Percentiles rank a stretch among this genome's conserved stretches.
Conservation (phyloP, 2,113 vertebrate genomes). For the Turnix velox region DNA sequence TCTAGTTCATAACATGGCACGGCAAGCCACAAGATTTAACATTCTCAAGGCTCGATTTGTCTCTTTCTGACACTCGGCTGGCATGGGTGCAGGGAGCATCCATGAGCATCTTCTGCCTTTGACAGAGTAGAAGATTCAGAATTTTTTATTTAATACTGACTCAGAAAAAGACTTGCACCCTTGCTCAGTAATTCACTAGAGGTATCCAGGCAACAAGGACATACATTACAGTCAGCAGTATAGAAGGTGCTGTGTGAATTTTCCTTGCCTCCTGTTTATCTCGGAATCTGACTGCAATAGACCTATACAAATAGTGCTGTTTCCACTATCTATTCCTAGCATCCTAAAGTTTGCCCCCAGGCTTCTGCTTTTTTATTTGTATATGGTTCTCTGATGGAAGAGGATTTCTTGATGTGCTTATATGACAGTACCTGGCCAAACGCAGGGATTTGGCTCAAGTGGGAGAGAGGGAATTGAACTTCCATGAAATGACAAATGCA, state of each 20-base stretch:
- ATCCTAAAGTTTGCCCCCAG: neutral
- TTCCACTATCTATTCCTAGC: neutral
- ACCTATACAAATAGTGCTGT: neutral
- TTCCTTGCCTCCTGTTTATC: neutral
- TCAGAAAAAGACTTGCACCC: neutral
- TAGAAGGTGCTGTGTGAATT: neutral
- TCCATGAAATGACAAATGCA: neutral
- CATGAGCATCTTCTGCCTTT: neutral
- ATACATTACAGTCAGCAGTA: slow-evolving; percentile 2
- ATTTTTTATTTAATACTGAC: slow-evolving; percentile 25
- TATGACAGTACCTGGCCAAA: neutral
- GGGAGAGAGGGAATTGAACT: neutral
- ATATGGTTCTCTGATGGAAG: neutral
- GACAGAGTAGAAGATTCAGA: neutral
- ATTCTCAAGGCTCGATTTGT: slow-evolving; percentile 38
- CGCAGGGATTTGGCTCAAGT: neutral
- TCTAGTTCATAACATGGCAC: slow-evolving; percentile 59
- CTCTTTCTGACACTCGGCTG: neutral
- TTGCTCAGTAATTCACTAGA: neutral
- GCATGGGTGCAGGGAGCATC: neutral
- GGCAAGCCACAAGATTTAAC: slow-evolving; percentile 58
- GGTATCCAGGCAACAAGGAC: slow-evolving; percentile 41
- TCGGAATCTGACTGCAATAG: neutral
- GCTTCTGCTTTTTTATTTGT: neutral
- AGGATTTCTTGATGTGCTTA: neutral